Conservation (phyloP, 2,888 invertebrate species). For the Scrobipalpa costella region DNA sequence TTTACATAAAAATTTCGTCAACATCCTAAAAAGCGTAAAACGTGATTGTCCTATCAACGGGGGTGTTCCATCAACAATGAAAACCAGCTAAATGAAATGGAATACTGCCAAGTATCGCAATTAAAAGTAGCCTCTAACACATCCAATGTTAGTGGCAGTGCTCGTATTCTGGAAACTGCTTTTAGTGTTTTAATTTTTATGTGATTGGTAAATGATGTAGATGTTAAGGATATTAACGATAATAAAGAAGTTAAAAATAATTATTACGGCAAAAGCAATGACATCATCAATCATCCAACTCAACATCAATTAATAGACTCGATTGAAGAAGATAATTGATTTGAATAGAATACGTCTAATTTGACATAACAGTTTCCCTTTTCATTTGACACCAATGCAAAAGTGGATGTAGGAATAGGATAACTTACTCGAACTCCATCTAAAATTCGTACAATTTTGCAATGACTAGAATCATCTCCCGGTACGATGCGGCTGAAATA, state of each 20-base stretch:
- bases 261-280: too few relatives aligned
- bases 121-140: slow-evolving; percentile 21
- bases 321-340: too few relatives aligned
- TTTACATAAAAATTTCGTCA: too few relatives aligned
- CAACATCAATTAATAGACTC: too few relatives aligned
- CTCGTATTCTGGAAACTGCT: neutral
- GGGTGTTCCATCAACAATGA: slow-evolving; percentile 11
- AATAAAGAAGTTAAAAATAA: too few relatives aligned
- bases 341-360: too few relatives aligned
- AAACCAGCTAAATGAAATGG: slow-evolving; percentile 24
- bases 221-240: too few relatives aligned
- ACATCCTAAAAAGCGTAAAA: neutral
- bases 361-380: too few relatives aligned
- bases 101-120: slow-evolving; percentile 23
- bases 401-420: too few relatives aligned
- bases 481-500: slow-evolving; percentile 42
- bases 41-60: neutral
- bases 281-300: too few relatives aligned
- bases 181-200: neutral
- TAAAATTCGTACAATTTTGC: neutral
- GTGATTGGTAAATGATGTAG: neutral
- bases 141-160: slow-evolving; percentile 6
- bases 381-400: too few relatives aligned
- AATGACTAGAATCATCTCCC: slow-evolving; percentile 7
- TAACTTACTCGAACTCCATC: too few relatives aligned